Conservation (phyloP, 2,888 invertebrate species). For the Spodoptera littoralis region DNA sequence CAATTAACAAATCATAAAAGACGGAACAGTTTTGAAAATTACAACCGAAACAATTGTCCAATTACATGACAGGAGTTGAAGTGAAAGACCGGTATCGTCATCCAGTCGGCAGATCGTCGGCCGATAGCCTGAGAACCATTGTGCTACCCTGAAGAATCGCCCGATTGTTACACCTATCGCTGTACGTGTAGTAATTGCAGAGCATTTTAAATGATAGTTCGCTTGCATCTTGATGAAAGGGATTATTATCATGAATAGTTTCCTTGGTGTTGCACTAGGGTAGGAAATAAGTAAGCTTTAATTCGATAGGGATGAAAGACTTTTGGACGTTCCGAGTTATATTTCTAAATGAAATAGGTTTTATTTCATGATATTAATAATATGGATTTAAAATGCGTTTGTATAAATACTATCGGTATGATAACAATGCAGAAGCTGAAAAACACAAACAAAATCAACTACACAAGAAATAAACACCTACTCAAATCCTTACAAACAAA, state of each 20-base stretch:
- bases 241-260: not conserved
- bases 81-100: slow-evolving; percentile 52
- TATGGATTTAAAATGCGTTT: no score
- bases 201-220: slow-evolving; percentile 35
- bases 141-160: slow-evolving; percentile 46
- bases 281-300: no score
- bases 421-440: not conserved
- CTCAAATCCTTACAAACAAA: no score
- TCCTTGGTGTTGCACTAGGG: no score
- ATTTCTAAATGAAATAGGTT: no score
- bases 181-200: slow-evolving; percentile 26
- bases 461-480: no score
- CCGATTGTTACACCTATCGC: slow-evolving; percentile 56
- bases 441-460: not conserved
- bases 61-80: slow-evolving; percentile 49
- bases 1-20: slow-evolving; percentile 23
- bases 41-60: slow-evolving; percentile 53
- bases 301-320: no score
- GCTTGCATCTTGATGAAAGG: slow-evolving; percentile 36
- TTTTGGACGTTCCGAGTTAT: no score
- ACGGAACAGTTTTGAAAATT: slow-evolving; percentile 22
- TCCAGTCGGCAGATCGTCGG: slow-evolving; percentile 51
- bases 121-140: slow-evolving; percentile 58
- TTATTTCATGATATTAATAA: no score
- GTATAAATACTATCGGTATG: no score